Base-by-base conservation (phyloP, 2,113 vertebrate genomes). In the Corvus moneduloides region DNA sequence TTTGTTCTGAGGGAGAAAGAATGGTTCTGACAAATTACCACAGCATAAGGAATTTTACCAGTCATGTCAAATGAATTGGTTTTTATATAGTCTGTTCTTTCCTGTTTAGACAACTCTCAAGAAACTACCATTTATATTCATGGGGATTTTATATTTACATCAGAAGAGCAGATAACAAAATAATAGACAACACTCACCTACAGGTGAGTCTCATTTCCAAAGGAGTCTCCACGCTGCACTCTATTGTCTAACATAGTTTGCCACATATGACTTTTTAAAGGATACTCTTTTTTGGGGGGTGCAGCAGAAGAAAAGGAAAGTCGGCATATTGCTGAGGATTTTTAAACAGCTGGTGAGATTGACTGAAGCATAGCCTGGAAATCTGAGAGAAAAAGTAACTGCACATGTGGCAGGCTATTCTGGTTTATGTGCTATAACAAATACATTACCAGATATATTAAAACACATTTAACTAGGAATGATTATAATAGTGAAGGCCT, bases 71-170 rank as follows among this genome's bases (percentile, higher is more conserved):
- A 83, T 63, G 12, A 83, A 77, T 35, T 58, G 39, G 4, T 76
- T 93, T 89, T 94, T 49, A 63, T 51, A 88, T 41, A 44, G 46
- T 58, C 35, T 94, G 48, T 91, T 94, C 52, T 74, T 87, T 87
- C 43, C 48, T 67, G 48, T 72, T 95, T 67, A 74, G 67, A 51
- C 22, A 63, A 63, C 61, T 93, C 63, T 77, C 56, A 90, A 58
- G 67, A 74, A 71, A 10, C 35, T 90, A 15, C 33, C 21, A 84
- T 96, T 88, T 88, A 93, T 93, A 95, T 86, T 92, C 37, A 78
- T 67, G 13, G 26, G 0, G 27, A 75, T 92, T 84, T 94, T 75
- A 62, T 88, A 80, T 84, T 90, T 86, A 86, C 61, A 71, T 56
- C 77, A 76, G 77, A 88, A 87, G 51, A 86, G 52, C 22, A 94